Base-by-base conservation (phyloP, 1,140 invertebrate species). In the Choristoneura fumiferana region DNA sequence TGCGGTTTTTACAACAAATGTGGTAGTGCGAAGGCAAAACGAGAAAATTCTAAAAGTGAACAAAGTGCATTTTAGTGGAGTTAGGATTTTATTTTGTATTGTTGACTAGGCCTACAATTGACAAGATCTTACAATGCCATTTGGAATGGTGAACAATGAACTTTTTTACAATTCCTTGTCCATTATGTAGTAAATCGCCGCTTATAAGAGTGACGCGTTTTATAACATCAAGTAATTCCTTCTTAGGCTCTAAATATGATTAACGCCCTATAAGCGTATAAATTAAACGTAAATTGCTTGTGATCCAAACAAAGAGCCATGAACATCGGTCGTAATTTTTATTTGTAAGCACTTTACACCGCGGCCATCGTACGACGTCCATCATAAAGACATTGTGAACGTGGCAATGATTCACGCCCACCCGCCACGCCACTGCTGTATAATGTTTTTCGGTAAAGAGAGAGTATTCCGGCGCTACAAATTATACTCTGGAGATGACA, bases 271-370 rank as follows among this genome's bases (percentile, higher is more conserved):
- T 29, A n/a, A 49, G 43, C 29, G 15, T 17, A 18, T 10, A 45
- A 45, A 17, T 45, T 45, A 18, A 45, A 45, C 18, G 40, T 17
- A 45, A 45, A 18, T 4, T 22, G 17, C 18, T 49, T 22, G 22
- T 49, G 43, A 13, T 43, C 8, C 17, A 18, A 33, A 49, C 43
- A 49, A 49, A 49, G 43, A 49, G 18, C 10, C 43, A 13, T 49
- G 17, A 49, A 49, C 43, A 22, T 49, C 0, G 14, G 43, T 3
- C 6, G 43, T 49, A 33, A 49, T 49, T 49, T 49, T 49, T 49
- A 49, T 49, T 49, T 49, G 43, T 49, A 29, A 49, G n/a, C 43
- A 49, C 43, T 49, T 29, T 49, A 49, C 43, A 29, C 17, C 12
- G 43, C 43, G 40, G 22, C 22, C 22, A 6, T 22, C 15, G 15